Evolutionary conservation across 1,140 invertebrate species (phyloP), one percentile per base, ranked within the genome.

Genomic region (Globodera ellingtonae): DNA sequence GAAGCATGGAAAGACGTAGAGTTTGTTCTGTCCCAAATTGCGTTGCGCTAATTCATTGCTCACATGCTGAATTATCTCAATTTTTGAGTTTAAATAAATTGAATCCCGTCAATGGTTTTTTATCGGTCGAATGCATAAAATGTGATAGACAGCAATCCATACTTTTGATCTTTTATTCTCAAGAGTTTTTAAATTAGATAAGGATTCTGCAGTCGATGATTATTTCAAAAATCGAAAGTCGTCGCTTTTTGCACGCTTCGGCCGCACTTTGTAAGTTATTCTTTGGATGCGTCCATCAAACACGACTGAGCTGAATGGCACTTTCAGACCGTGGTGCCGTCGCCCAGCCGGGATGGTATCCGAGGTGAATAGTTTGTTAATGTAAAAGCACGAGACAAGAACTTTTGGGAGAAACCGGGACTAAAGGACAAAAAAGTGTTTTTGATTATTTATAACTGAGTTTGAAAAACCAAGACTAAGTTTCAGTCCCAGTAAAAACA

Each of bases 301-400:
- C 35, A 35, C 35, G 3, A 62, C 24, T 56, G n/a, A 6, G 8
- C 47, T 62, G 0, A 44, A 46, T 75, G 15, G 24, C 21, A 66
- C 9, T 72, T 79, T 79, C 6, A 73, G 71, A 13, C 59, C 78
- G 78, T 73, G 78, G 78, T 1, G 69, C 78, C 72, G 47, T 79
- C 9, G 71, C 78, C 0, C 78, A 79, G n/a, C 78, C 78, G 7
- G 78, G 78, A 59, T 79, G 70, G 52, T 72, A 21, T 52, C 75
- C 75, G 48, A 77, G 75, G 75, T 77, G 65, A 18, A 18, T 46
- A 2, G 35, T 35, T 35, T 35, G 35, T 35, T 35, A 35, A 35
- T 35, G 35, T 35, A 35, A 35, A 35, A 35, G 35, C 0, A 35
- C 35, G 35, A 3, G 35, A 35, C 35, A 2, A 2, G 35, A 35